Percentiles rank a stretch among this genome's conserved stretches.
phyloP scores from a whole-genome alignment of 30 jellyfish, hydroid and myxozoan genomes.

The Aurelia aurita region DNA sequence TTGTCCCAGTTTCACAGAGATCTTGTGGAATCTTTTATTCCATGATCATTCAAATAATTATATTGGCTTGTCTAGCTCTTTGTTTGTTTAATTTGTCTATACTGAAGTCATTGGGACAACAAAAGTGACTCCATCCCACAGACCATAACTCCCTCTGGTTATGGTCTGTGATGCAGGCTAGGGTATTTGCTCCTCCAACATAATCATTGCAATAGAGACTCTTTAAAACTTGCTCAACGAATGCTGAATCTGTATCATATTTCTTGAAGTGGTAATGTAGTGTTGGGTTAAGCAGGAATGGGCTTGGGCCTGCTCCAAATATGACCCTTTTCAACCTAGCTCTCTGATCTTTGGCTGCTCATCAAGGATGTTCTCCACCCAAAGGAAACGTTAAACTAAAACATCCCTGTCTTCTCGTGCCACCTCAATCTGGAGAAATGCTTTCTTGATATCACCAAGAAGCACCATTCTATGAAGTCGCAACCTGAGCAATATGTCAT shows the following conservation, averaged over 20 bases:
- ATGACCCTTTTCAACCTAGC: conserved; percentile 37
- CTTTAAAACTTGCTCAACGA: neutral
- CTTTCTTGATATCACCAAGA: conserved; percentile 24
- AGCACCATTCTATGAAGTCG: too few relatives aligned
- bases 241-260: conserved; percentile 24
- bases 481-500: too few relatives aligned
- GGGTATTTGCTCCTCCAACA: conserved; percentile 9
- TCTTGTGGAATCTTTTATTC: too few relatives aligned
- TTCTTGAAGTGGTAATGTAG: conserved; percentile 21
- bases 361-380: neutral
- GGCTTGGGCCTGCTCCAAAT: conserved; percentile 47
- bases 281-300: conserved; percentile 56
- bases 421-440: conserved; percentile 22
- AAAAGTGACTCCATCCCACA: too few relatives aligned
- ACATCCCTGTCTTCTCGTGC: too few relatives aligned
- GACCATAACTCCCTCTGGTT: too few relatives aligned
- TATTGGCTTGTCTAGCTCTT: too few relatives aligned
- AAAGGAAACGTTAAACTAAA: neutral
- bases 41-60: too few relatives aligned
- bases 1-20: too few relatives aligned
- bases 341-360: conserved; percentile 2
- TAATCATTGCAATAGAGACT: conserved; percentile 44
- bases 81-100: too few relatives aligned
- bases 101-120: too few relatives aligned
- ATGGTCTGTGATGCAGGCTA: too few relatives aligned